Base-by-base conservation (phyloP, 2,888 invertebrate genomes). In the Drepana falcataria region DNA sequence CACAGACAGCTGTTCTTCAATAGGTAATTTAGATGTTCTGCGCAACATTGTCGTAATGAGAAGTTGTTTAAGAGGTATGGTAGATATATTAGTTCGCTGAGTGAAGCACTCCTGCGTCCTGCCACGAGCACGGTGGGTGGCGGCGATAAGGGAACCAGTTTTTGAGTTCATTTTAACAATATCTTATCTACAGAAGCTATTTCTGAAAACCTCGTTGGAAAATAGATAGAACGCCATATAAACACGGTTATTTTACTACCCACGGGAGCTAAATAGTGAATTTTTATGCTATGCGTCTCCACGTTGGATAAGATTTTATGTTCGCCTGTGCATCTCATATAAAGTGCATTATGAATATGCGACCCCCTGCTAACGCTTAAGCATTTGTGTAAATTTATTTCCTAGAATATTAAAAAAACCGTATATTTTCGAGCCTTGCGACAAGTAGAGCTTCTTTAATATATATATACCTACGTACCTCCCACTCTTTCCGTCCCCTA, bases 1-100 rank as follows among this genome's bases (percentile, higher is more conserved):
- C 72, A 60, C 68, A 72, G 85, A 84, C 87, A 80, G 85, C 80
- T 77, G 75, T 76, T 78, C 64, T 70, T 72, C 87, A 81, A 85
- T 85, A 85, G 83, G 85, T 89, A 88, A 90, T 90, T 89, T 89
- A 90, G 90, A 88, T 81, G 90, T 90, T 85, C 73, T 64, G 63
- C 59, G 83, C 89, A 88, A 90, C 90, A 83, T 79, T 87, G 90
- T 90, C 81, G 83, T 87, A 88, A 90, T 89, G 85, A 89, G 87
- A 84, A 80, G 63, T 69, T 71, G 62, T 56, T 59, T 54, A 54
- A 59, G 69, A 69, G 67, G 69, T 64, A 64, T 52, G 61, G 69
- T 83, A 21, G 21, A 21, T 21, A 81, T 83, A 82, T 79, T 79
- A 70, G 75, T 65, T 53, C 64, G 73, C 57, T 73, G 75, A 77